Base-by-base conservation (phyloP, 1,140 invertebrate genomes). In the Drosophila albomicans region DNA sequence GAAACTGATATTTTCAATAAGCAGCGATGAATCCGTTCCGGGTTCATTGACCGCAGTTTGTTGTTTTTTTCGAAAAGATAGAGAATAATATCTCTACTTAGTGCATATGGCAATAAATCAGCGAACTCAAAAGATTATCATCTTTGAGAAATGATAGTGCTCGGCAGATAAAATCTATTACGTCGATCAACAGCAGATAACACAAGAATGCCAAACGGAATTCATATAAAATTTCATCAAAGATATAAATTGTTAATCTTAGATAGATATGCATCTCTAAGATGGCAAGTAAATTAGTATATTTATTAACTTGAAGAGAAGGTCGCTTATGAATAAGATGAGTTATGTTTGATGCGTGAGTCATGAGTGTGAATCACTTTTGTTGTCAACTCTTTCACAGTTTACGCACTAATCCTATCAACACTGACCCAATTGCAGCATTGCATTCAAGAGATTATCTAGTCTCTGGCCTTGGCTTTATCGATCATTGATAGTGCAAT, bases 391-490 rank as follows among this genome's bases (percentile, higher is more conserved):
- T 56, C 3, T 56, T 38, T 56, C 32, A 56, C 8, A 38, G 15
- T 38, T 56, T 13, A 65, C 20, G 7, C 32, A 73, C 54, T 54
- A 30, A 30, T 51, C 11, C 69, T 66, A 66, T 58, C 62, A 65
- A 61, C 32, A 49, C 43, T 70, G 58, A 70, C 66, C 72, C 58
- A 75, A 25, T 70, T 75, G 11, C 5, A 8, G 8, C 28, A 52
- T 20, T 65, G 62, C 20, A 35, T 32, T 63, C 25, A 68, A 32
- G 2, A 1, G 32, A 25, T 49, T 57, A 38, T 56, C 8, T 41
- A 5, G 16, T 25, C 52, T 13, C 16, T 30, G 62, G 32, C 49
- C 49, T 54, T 64, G 62, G 25, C 11, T 59, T 28, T 20, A 45
- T 61, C 20, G 25, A 52, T 62, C 52, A 45, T 28, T 25, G 28